A percentile compares a stretch with the other conserved stretches of the same genome.
Conservation (phyloP, 2,888 invertebrate species). For the Rhamnusium bicolor region DNA sequence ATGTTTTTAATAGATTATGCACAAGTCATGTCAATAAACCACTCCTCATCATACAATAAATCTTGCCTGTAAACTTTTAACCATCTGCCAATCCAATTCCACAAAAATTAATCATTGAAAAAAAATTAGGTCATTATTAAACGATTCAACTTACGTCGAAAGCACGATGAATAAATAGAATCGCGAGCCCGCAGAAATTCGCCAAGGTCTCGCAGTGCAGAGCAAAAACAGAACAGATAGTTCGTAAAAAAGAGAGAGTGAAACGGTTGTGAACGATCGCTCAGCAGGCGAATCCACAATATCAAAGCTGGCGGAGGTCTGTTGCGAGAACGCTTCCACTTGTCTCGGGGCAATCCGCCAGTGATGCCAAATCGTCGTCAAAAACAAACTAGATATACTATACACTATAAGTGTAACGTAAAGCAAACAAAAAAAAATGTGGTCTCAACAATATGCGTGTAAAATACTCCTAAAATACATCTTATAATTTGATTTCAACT, state of each 20-base stretch:
- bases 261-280: constrained; percentile 52
- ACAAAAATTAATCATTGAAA: constrained; percentile 21
- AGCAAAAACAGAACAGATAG: constrained; percentile 48
- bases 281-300: constrained; percentile 47
- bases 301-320: constrained; percentile 39
- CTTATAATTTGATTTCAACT: too few species aligned
- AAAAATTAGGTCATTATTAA: constrained; percentile 44
- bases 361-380: constrained; percentile 35
- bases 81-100: constrained; percentile 4
- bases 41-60: neutral
- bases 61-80: neutral
- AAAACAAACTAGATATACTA: too few species aligned
- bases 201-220: constrained; percentile 46
- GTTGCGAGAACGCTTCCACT: constrained; percentile 47
- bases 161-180: constrained; percentile 34
- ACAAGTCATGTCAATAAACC: constrained; percentile 10
- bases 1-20: neutral
- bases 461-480: too few species aligned
- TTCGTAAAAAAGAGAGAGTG: constrained; percentile 50
- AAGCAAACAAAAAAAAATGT: too few species aligned
- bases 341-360: constrained; percentile 49
- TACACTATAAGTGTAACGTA: too few species aligned
- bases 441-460: too few species aligned
- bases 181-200: constrained; percentile 40
- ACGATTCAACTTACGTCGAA: constrained; percentile 33